A percentile compares a stretch with the other conserved stretches of the same genome.
These are phyloP conservation scores for Epicauta chinensis DNA, from an alignment of 1,140 invertebrate species.

Conservation along the genomic window DNA sequence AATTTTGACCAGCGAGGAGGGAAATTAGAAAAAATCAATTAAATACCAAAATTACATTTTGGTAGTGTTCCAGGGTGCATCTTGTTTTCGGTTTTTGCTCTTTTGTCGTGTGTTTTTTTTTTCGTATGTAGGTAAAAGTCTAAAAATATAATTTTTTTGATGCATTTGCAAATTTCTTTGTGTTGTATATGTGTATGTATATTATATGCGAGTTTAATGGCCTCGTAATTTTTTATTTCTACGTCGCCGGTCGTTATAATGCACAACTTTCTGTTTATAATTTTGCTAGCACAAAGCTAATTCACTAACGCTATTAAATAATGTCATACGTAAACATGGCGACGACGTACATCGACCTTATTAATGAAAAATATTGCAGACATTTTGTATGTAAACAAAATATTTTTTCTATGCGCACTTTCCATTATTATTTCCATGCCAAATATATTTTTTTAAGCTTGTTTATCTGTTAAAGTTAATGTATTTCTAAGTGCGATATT, in stretches of 20 bases:
- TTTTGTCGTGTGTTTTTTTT: no score
- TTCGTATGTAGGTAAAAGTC: constrained; percentile 12
- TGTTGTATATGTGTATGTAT: neutral
- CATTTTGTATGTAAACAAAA: constrained; percentile 6
- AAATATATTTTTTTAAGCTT: no score
- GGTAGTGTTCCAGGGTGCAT: constrained; percentile 9
- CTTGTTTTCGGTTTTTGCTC: neutral
- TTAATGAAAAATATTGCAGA: constrained; percentile 8
- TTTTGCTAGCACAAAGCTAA: constrained; percentile 16
- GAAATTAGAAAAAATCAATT: no score
- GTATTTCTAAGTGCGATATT: no score
- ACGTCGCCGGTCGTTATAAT: constrained; percentile 10
- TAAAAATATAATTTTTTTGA: constrained; percentile 12
- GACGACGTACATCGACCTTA: constrained; percentile 13
- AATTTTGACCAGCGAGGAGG: neutral
- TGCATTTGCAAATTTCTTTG: constrained; percentile 18
- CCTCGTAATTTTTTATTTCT: constrained; percentile 13
- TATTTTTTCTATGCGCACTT: neutral
- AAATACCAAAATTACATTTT: neutral
- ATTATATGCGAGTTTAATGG: constrained; percentile 14
- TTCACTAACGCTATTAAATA: constrained; percentile 16
- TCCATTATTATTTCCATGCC: no score
- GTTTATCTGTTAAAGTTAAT: no score
- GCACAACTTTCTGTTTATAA: constrained; percentile 16
- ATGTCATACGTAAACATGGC: constrained; percentile 12